Evolutionary conservation across 2,113 vertebrate genomes (phyloP).

Genomic region (Actenoides lindsayi): DNA sequence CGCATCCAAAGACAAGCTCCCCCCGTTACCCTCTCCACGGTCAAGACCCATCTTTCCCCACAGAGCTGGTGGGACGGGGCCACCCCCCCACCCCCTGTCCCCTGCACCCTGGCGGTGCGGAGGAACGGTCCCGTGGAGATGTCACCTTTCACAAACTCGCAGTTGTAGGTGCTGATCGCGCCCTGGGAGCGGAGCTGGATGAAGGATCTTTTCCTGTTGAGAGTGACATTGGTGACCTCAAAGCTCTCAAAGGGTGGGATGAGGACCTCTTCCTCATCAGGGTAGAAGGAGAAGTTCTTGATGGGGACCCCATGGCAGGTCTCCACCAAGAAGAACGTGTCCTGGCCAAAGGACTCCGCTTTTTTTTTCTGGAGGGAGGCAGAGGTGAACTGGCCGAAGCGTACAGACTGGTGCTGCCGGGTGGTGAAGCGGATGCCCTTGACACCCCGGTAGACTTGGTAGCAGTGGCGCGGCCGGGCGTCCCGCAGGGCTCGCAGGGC

Average conservation of each 20-base stretch:
- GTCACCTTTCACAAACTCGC: slow-evolving; percentile 65
- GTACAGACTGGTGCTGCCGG: neutral
- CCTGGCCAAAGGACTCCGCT: slow-evolving; percentile 33
- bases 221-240: neutral
- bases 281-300: slow-evolving; percentile 50
- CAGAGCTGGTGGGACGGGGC: neutral
- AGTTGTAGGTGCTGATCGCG: slow-evolving; percentile 53
- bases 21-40: neutral
- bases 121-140: rapidly evolving
- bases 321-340: slow-evolving; percentile 68
- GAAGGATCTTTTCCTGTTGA: rapidly evolving
- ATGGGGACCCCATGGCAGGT: slow-evolving; percentile 58
- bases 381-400: slow-evolving; percentile 60
- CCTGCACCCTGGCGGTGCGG: rapidly evolving
- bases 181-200: slow-evolving; percentile 40
- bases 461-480: neutral
- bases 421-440: slow-evolving; percentile 14
- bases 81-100: too few relatives aligned
- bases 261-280: slow-evolving; percentile 66
- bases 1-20: rapidly evolving
- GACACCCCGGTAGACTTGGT: slow-evolving; percentile 48
- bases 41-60: neutral
- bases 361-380: neutral
- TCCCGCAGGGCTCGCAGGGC: slow-evolving; percentile 44
- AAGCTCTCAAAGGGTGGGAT: slow-evolving; percentile 68